Evolutionary conservation across 2,797 vertebrate species (phyloP).

Genomic region (Cyclopterus lumpus): DNA sequence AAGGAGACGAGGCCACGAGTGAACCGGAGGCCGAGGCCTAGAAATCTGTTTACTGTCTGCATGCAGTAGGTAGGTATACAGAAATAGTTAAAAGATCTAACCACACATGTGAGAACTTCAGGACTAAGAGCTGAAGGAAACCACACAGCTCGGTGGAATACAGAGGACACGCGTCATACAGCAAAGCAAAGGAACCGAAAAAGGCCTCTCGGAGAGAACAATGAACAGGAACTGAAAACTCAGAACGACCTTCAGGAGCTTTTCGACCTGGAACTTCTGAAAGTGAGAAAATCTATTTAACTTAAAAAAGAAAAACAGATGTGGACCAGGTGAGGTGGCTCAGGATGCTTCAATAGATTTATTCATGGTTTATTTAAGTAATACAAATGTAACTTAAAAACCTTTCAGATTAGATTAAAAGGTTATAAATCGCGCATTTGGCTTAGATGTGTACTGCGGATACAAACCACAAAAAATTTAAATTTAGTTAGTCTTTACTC

Average conservation of each 20-base stretch:
- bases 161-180: neutral
- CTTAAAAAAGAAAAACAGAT: neutral
- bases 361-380: too few species aligned
- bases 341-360: too few species aligned
- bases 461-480: too few species aligned
- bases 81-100: too few species aligned
- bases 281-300: neutral
- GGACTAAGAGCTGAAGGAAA: neutral
- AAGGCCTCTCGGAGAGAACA: neutral
- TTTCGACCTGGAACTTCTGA: neutral
- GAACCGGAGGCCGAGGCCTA: neutral
- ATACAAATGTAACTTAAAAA: too few species aligned
- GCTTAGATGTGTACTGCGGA: too few species aligned
- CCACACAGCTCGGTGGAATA: neutral
- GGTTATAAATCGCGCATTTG: too few species aligned
- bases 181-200: conserved; percentile 14
- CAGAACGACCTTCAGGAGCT: neutral
- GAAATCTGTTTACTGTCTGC: neutral
- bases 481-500: too few species aligned
- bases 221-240: conserved; percentile 10
- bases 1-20: neutral
- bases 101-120: too few species aligned
- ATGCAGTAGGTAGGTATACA: too few species aligned
- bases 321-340: neutral
- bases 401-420: too few species aligned